Evolutionary conservation across 2,113 vertebrate genomes (phyloP).

Genomic region (Gnathonemus echidnorhynchus): DNA sequence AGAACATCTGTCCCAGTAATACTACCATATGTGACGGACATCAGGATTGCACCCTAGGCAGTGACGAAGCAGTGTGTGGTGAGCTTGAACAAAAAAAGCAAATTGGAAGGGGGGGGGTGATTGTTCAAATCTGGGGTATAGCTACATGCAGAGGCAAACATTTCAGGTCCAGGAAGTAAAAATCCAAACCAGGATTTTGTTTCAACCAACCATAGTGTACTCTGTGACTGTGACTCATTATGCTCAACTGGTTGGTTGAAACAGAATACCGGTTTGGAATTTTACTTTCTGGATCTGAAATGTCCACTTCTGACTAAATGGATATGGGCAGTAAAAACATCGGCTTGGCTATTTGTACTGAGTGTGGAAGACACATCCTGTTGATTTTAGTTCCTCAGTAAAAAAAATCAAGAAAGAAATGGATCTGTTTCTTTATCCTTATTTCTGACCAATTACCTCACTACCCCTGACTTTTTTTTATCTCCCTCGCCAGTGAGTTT

Average conservation of each 20-base stretch:
- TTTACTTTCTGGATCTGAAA: too few relatives aligned
- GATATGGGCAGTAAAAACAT: not conserved
- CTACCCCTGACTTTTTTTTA: not conserved
- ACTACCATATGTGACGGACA: conserved; percentile 43
- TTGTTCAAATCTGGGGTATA: not conserved
- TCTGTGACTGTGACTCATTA: too few relatives aligned
- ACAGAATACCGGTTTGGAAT: too few relatives aligned
- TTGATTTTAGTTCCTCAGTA: not conserved
- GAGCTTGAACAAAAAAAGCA: conserved; percentile 20
- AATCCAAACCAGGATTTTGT: too few relatives aligned
- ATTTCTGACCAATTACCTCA: not conserved
- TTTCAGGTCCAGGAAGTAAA: too few relatives aligned
- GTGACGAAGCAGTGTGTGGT: conserved; percentile 56
- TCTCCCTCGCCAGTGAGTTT: conserved; percentile 47
- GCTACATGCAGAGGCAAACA: not conserved
- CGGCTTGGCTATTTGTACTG: not conserved
- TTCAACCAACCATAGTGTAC: too few relatives aligned
- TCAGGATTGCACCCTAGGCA: conserved; percentile 41
- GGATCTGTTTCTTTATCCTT: not conserved
- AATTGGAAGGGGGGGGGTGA: not conserved
- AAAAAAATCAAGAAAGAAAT: not conserved
- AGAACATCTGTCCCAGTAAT: conserved; percentile 48
- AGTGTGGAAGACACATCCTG: not conserved
- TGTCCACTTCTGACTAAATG: not conserved
- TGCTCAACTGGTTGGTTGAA: too few relatives aligned